Evolutionary conservation across 2,113 vertebrate genomes (phyloP), one percentile per base, ranked within the genome.

Genomic region (Psettodes erumei): DNA sequence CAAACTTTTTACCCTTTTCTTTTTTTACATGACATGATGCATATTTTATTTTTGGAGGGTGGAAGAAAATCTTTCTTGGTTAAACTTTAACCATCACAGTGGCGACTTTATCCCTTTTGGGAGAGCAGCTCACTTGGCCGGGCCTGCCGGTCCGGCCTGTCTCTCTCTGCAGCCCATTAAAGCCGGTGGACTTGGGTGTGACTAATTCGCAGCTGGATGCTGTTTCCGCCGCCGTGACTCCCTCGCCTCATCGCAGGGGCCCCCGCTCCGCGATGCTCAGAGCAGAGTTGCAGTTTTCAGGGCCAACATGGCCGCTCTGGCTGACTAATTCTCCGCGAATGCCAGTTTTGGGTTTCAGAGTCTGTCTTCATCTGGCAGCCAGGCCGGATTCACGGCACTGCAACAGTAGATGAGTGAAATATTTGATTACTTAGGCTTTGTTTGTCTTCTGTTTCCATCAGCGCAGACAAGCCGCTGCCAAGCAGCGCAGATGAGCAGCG

Each of bases 341-440:
- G 76, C 64, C 68, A 27, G 67, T 84, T 76, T 69, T 40, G 62
- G 72, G 2, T 79, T 35, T n/a, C 30, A 43, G 48, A 45, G 77
- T 16, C 38, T 16, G 8, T 75, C 54, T 73, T 72, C 72, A 60
- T 81, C 53, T 74, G 71, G 66, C 76, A 73, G 89, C 69, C 42
- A 7, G 45, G 19, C 30, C 21, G 19, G 35, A 68, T 65, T 33
- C 3, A 9, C 25, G n/a, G 55, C 28, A 27, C 23, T 7, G 67
- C 64, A 30, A 30, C 53, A 83, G 56, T 51, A 50, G 38, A 79
- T 43, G 63, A 79, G 45, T 69, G 42, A 62, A 80, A 67, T 54
- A 35, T 65, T 70, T 82, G 43, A 59, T 77, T 51, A 74, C 69
- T 47, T 33, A 2, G 55, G 50, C 68, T 71, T 74, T 33, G 53